A percentile compares a stretch with the other conserved stretches of the same genome.
These are phyloP conservation scores for Scotopteryx bipunctaria DNA, from an alignment of 2,888 invertebrate genomes.

Conservation along the genomic window DNA sequence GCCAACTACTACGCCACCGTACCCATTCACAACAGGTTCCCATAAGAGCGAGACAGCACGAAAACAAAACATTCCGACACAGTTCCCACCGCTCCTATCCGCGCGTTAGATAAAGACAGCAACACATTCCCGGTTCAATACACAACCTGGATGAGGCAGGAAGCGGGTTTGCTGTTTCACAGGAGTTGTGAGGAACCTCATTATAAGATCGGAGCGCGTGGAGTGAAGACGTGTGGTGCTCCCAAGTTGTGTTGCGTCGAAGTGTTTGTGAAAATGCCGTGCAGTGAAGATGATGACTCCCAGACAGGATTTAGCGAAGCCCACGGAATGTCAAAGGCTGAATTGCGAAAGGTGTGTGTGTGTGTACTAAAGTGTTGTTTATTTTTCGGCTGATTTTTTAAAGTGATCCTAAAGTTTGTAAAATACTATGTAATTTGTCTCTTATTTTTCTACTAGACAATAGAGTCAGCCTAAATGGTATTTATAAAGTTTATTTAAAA, in stretches of 20 bases:
- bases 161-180: slow-evolving; percentile 63
- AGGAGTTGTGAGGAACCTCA: slow-evolving; percentile 42
- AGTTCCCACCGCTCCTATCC: slow-evolving; percentile 67
- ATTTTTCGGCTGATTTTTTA: neutral
- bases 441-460: no score
- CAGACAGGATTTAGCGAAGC: slow-evolving; percentile 79
- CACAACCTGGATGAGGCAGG: slow-evolving; percentile 48
- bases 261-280: slow-evolving; percentile 72
- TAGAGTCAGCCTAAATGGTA: no score
- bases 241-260: slow-evolving; percentile 29
- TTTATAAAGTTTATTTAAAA: no score
- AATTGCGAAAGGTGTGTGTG: slow-evolving; percentile 86
- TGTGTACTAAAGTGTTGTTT: no score
- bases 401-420: neutral
- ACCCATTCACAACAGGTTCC: slow-evolving; percentile 70
- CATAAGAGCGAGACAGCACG: slow-evolving; percentile 69
- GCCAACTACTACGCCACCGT: slow-evolving; percentile 47
- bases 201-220: slow-evolving; percentile 48
- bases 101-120: slow-evolving; percentile 51
- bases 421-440: no score
- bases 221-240: slow-evolving; percentile 45
- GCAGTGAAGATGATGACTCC: slow-evolving; percentile 85
- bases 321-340: slow-evolving; percentile 86
- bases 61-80: slow-evolving; percentile 82
- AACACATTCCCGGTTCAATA: slow-evolving; percentile 45